Base-by-base conservation (phyloP, 2,888 invertebrate species). In the Therioaphis trifolii region DNA sequence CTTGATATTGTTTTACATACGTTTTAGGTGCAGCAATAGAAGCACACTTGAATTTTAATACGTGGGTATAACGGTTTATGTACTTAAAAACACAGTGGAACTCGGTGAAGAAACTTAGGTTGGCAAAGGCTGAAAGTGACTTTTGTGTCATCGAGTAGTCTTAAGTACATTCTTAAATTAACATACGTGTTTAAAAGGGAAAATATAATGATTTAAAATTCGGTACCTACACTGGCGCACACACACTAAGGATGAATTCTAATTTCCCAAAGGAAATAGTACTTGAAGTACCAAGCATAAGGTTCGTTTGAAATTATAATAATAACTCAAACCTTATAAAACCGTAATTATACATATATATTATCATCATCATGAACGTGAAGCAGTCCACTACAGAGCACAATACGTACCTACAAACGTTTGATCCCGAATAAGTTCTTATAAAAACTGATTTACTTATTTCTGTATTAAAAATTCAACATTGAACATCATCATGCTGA, bases 161-260 rank as follows among this genome's bases (percentile, higher is more conserved):
- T 24, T 40, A 58, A 68, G n/a, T n/a, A 55, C 35, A 52, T 55
- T 55, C 52, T 55, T 35, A 21, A 55, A 74, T 74, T 74, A 74
- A 55, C 55, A 74, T 72, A 55, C n/a, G 35, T 35, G 29, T 55
- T 74, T 74, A 55, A 55, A 74, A 15, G 35, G 21, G 35, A 74
- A 74, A 55, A 18, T 52, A 35, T 74, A 55, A 52, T 27, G 49
- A 52, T 72, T 72, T 52, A 4, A n/a, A 18, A 52, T 52, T n/a
- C n/a, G n/a, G 49, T 43, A 43, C 43, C 14, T n/a, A n/a, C n/a
- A n/a, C n/a, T 15, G 4, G 40, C 35, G 21, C 68, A 68, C 21
- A n/a, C 14, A 21, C 18, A 18, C 29, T 43, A 46, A 18, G 24
- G 43, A 46, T 43, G 12, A 18, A 35, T 43, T 18, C 15, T 69